Base-by-base conservation (phyloP, 2,888 invertebrate genomes). In the Tortricodes alternella region DNA sequence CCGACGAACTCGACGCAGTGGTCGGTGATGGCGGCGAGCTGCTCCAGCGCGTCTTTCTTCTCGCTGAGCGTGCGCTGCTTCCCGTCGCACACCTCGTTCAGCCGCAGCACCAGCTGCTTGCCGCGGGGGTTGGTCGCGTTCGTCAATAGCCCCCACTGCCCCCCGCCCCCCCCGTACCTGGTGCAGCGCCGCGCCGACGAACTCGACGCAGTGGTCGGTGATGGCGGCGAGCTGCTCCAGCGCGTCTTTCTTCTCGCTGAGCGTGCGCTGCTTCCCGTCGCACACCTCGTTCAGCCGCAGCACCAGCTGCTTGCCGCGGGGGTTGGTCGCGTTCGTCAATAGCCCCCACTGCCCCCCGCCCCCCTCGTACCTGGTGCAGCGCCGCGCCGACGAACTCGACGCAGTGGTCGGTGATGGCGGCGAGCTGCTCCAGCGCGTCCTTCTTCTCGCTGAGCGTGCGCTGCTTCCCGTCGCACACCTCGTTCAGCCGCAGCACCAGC, bases 181-280 rank as follows among this genome's bases (percentile, higher is more conserved):
- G n/a, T 94, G 94, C 43, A 97, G 88, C 23, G 96, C 96, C 67
- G 93, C 93, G 72, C 94, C 93, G 53, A 97, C 96, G 85, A 97
- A 97, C 63, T 94, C 93, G 66, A 97, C 95, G 81, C 96, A 96
- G 88, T 98, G 96, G 87, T 97, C 96, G n/a, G 97, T 96, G 79
- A 96, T 94, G 75, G 94, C 94, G 0, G 96, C 95, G 9, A 97
- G 91, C 73, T 95, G 94, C 74, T 96, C 94, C 41, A 97, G 86
- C 41, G 97, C 97, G 49, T 94, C 92, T 79, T 96, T 96, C 83
- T 97, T 97, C 85, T 96, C 95, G 67, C 93, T 94, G 37, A 97
- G 89, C 37, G 97, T 96, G 76, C 94, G 95, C 72, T 87, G 89
- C 76, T 95, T 94, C 63, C 89, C 92, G 80, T 93, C 93, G 77